Evolutionary conservation across 1,140 invertebrate species (phyloP), one percentile per base, ranked within the genome.

Genomic region (Apocrypta bakeri): DNA sequence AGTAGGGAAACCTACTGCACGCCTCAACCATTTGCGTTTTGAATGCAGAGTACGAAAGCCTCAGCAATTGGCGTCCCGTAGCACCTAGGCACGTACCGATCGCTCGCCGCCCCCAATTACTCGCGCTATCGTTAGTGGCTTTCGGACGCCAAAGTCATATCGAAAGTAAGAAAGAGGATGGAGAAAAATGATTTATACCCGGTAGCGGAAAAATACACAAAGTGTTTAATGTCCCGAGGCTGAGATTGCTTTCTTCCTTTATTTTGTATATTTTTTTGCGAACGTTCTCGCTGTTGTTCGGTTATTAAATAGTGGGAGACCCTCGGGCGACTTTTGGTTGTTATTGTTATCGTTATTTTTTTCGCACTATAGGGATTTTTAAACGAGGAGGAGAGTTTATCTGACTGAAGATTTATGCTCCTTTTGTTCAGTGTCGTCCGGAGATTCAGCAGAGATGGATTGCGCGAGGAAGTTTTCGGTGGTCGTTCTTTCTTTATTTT

Each of bases 121-220:
- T 82, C 66, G 79, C 40, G 77, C 64, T 31, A 78, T 86, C 85
- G 85, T 87, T 87, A 86, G 82, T 81, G 66, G 86, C 83, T 85
- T 83, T 84, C 85, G 83, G 85, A 86, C 78, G 79, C 81, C 77
- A 81, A 40, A 72, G 6, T 68, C 24, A 56, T 33, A 76, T 76
- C 48, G 33, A 63, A 76, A 64, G 31, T 37, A 76, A 76, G 61
- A n/a, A 76, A 4, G n/a, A 25, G 40, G 25, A n/a, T n/a, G n/a
- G 24, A 33, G 14, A 24, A 0, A 17, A 33, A 64, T 25, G 64
- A 68, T 78, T 42, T 31, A 78, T 40, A 2, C 76, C 31, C 12
- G 72, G 37, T 11, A 24, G 33, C 25, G 56, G 8, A 31, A 63
- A 76, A 76, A 31, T 63, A 63, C 56, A 29, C 21, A 14, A 17